These are phyloP conservation scores for Epinephelus awoara DNA, from an alignment of 2,797 vertebrate genomes.

Conservation along the genomic window DNA sequence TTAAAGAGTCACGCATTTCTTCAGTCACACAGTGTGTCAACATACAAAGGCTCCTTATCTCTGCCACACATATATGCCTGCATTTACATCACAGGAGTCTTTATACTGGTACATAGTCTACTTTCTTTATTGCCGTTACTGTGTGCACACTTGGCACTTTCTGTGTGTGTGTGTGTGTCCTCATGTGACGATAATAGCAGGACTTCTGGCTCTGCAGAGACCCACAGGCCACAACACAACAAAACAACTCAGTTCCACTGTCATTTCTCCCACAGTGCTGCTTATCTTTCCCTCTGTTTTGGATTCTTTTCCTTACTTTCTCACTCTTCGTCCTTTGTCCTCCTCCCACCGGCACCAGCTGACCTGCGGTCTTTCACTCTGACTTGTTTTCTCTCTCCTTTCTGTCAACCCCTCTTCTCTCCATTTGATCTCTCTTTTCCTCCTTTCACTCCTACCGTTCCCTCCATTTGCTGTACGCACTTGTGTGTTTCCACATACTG, in stretches of 20 bases:
- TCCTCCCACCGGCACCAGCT: conserved; percentile 31
- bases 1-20: neutral
- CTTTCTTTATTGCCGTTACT: neutral
- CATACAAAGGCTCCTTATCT: conserved; percentile 8
- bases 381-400: neutral
- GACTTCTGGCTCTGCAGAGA: conserved; percentile 42
- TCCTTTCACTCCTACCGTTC: neutral
- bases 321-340: conserved; percentile 29
- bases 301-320: conserved; percentile 12
- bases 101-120: neutral
- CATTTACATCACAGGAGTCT: neutral
- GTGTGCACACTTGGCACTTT: conserved; percentile 7
- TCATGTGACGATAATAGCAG: conserved; percentile 56
- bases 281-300: conserved; percentile 28
- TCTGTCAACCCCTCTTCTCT: conserved; percentile 4
- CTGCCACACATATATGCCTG: neutral
- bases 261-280: conserved; percentile 24
- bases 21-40: neutral
- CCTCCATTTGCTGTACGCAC: neutral
- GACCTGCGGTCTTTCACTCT: conserved; percentile 18
- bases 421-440: conserved; percentile 1
- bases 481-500: conserved; percentile 1
- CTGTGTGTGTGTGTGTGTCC: conserved; percentile 21
- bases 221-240: conserved; percentile 46
- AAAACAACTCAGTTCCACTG: conserved; percentile 61